A percentile compares a stretch with the other conserved stretches of the same genome.
Conservation (phyloP, 2,888 invertebrate genomes). For the Megastigmus dorsalis region DNA sequence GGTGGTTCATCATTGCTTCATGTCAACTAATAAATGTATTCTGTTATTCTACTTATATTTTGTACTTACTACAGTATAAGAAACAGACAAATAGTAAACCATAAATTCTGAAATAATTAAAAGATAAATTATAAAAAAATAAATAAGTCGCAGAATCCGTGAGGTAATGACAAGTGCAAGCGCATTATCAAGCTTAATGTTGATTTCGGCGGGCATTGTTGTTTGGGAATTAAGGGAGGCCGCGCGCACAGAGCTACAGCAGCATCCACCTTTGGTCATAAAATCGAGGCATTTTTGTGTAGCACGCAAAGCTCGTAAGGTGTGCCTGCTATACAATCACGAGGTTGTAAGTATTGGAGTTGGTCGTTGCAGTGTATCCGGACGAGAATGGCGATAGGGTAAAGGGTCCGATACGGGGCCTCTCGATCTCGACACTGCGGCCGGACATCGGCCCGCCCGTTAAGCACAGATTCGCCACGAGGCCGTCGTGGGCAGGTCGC, state of each 20-base stretch:
- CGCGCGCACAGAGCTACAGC: neutral
- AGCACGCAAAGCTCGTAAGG: no score
- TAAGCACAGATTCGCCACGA: conserved; percentile 73
- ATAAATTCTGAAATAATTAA: no score
- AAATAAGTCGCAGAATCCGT: no score
- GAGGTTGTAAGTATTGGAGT: conserved; percentile 29
- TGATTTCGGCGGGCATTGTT: conserved; percentile 31
- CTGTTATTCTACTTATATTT: no score
- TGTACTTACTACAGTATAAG: no score
- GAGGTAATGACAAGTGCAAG: no score
- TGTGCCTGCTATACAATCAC: no score
- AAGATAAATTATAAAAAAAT: no score
- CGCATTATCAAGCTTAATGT: no score
- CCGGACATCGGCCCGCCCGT: conserved; percentile 77
- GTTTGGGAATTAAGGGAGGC: conserved; percentile 26
- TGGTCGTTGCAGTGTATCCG: conserved; percentile 67
- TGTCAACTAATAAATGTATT: no score
- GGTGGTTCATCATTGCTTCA: no score
- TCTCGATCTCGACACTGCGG: conserved; percentile 66
- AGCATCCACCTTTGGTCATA: neutral
- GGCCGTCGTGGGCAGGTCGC: conserved; percentile 90
- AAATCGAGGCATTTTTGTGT: neutral
- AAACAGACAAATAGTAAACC: no score
- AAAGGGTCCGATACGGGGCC: conserved; percentile 66
- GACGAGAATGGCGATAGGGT: conserved; percentile 71